Base-by-base conservation (phyloP, 2,113 vertebrate genomes). In the Microtus pennsylvanicus region DNA sequence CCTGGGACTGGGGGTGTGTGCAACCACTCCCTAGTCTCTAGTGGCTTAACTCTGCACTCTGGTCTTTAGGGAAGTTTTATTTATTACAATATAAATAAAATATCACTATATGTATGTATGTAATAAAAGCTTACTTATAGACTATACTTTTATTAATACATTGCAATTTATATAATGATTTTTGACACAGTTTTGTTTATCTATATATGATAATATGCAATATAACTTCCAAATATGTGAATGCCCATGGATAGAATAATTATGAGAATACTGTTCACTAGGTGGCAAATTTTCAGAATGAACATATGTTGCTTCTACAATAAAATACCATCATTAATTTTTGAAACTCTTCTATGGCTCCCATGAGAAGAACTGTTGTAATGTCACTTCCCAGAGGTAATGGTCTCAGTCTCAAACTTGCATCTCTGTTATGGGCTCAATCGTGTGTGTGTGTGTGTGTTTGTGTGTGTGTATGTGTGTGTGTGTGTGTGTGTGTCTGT, bases 181-280 rank as follows among this genome's bases (percentile, higher is more conserved):
- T 72, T 13, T 55, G 77, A 8, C 55, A 75, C 19, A n/a, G 42
- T 52, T 89, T 65, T 82, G 38, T 74, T 91, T 74, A 81, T 67
- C n/a, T n/a, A 77, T 61, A 42, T 22, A 89, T 24, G 8, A 78
- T 42, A 26, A 19, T 28, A 45, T 55, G 35, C 13, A 55, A 52
- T 87, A 58, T 75, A 45, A 61, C 75, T 75, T 87, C 38, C 61
- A 72, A 50, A 76, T 88, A n/a, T 82, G 19, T 63, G 78, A 55
- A 52, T 76, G 38, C 58, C 19, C 58, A 61, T 91, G 21, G 14
- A 45, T 85, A 52, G 28, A 55, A 21, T 81, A 91, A 67, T 92
- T 91, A 67, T 82, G 35, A 26, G n/a, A 92, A 5, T 11, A 75
- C 47, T 88, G 97, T 87, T 90, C 77, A 83, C 70, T 87, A 65